Evolutionary conservation across 2,797 vertebrate genomes (phyloP), one percentile per base, ranked within the genome.

Genomic region (Pseudotriccus pelzelni): DNA sequence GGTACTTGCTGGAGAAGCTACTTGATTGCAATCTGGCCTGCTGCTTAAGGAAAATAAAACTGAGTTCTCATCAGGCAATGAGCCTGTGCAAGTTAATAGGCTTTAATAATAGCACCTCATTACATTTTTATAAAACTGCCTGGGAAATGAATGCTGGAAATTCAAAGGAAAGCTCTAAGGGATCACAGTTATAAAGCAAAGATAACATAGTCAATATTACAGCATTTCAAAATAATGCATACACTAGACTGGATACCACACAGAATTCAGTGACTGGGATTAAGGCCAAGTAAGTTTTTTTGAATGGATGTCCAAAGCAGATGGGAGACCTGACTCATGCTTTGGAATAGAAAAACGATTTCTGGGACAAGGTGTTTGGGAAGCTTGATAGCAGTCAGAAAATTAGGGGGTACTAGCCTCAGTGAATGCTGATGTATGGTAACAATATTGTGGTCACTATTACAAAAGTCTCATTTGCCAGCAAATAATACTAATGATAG

Each of bases 71-170:
- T 95, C 94, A 93, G 76, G 94, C 90, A 96, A 92, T 81, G 92
- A 94, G 81, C 44, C 81, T 94, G 77, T 93, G 89, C 96, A 97
- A 97, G 81, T 95, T 95, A 96, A 97, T 95, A 94, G 84, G 92
- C 87, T 96, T 97, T 97, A 96, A 96, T 97, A 97, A 96, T 94
- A 97, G 59, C 97, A 97, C 96, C 86, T 97, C 97, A 95, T 97
- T 97, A 97, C 74, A 76, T 93, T 95, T 95, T 90, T 69, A 79
- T 94, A 97, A 94, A 95, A 92, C 75, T 95, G 94, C 92, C 87
- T 94, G 96, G 92, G 97, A 97, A 97, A 96, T 87, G 74, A 92
- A 94, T 83, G 59, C 76, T 97, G 79, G 86, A 97, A 94, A 97
- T 91, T 85, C 79, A 94, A 87, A 82, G 72, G 55, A 96, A 95